Conservation (phyloP, 2,113 vertebrate species). For the Oenanthe oenanthe region DNA sequence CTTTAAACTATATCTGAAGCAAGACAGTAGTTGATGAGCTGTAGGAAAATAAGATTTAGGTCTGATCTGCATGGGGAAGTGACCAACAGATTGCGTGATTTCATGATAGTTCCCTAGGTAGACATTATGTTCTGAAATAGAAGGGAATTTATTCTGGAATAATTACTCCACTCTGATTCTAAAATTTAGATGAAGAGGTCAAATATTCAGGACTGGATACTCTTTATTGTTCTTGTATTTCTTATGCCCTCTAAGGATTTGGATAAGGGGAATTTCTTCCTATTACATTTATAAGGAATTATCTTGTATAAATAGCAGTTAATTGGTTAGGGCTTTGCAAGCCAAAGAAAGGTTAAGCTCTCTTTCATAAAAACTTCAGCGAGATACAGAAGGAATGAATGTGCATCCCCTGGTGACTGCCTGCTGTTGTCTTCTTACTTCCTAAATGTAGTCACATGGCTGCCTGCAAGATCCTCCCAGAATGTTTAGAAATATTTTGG, state of each 20-base stretch:
- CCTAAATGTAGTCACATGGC: not conserved
- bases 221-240: not conserved
- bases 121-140: not conserved
- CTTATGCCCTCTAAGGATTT: not conserved
- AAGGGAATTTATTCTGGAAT: conserved; percentile 13
- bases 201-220: not conserved
- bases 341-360: conserved; percentile 17
- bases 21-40: not conserved
- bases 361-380: not conserved
- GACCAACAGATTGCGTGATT: not conserved
- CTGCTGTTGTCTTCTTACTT: not conserved
- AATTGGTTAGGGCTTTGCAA: not conserved
- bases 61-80: conserved; percentile 12
- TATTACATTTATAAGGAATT: conserved; percentile 1
- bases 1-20: not conserved
- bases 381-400: not conserved
- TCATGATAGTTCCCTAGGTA: not conserved
- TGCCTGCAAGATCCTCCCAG: not conserved
- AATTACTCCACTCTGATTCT: not conserved
- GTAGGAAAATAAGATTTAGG: not conserved
- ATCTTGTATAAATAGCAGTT: conserved; percentile 3
- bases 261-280: not conserved
- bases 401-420: not conserved
- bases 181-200: conserved; percentile 4
- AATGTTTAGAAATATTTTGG: conserved; percentile 27